Conservation (phyloP, 2,888 invertebrate genomes). For the Kryphioiulus occultus region DNA sequence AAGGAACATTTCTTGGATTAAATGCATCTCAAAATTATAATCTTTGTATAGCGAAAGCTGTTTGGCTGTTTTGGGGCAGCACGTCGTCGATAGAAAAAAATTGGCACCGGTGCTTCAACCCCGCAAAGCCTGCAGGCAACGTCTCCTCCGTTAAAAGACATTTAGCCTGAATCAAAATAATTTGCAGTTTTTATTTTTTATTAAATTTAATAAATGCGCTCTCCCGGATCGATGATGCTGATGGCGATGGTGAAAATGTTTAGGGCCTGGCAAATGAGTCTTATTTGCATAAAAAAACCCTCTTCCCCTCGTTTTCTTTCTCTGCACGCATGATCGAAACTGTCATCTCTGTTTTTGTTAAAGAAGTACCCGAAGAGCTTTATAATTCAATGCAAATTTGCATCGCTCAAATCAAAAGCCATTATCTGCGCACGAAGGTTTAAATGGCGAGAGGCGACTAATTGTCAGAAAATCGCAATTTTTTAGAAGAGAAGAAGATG, state of each 20-base stretch:
- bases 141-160: neutral
- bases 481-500: neutral
- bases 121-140: neutral
- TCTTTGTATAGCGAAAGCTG: too few species aligned
- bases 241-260: conserved; percentile 40
- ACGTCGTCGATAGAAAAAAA: neutral
- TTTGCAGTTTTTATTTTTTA: conserved; percentile 40
- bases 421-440: conserved; percentile 17
- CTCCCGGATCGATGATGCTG: conserved; percentile 30
- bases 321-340: conserved; percentile 39
- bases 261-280: conserved; percentile 33
- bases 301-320: conserved; percentile 40
- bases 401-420: conserved; percentile 40
- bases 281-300: conserved; percentile 40
- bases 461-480: neutral
- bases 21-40: neutral
- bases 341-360: conserved; percentile 40
- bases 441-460: conserved; percentile 13
- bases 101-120: neutral
- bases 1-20: too few species aligned
- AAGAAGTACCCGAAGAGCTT: conserved; percentile 36
- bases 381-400: conserved; percentile 40
- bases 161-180: conserved; percentile 27
- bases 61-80: neutral
- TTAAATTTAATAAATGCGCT: conserved; percentile 37